A percentile compares a stretch with the other conserved stretches of the same genome.
These are phyloP conservation scores for Brachyalestes nurse DNA, from an alignment of 2,797 vertebrate genomes.

Conservation along the genomic window DNA sequence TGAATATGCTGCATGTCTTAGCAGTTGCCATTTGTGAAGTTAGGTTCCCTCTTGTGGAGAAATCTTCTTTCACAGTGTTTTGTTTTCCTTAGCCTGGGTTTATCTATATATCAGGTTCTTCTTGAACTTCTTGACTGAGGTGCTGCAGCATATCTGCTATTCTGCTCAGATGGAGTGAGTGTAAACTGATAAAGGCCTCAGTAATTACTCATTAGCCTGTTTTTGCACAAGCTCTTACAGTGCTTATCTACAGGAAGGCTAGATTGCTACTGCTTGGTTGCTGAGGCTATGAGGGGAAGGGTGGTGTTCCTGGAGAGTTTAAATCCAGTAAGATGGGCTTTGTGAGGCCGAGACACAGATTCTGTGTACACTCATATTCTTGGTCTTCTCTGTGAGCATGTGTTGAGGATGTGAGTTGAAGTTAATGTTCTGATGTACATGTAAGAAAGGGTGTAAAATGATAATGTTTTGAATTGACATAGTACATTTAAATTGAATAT, in stretches of 20 bases:
- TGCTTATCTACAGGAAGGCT: constrained; percentile 47
- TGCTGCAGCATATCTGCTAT: constrained; percentile 17
- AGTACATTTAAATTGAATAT: not conserved
- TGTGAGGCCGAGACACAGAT: not conserved
- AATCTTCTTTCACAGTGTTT: not conserved
- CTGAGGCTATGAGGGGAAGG: not conserved
- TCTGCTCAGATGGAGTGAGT: constrained; percentile 48
- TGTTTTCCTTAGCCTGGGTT: not conserved
- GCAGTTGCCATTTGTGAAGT: not conserved
- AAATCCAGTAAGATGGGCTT: not conserved
- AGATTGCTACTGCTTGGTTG: not conserved
- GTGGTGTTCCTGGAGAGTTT: not conserved
- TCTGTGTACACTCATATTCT: too few relatives aligned
- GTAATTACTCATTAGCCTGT: constrained; percentile 50
- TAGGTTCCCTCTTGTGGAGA: constrained; percentile 19
- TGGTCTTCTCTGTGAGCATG: not conserved
- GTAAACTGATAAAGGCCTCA: constrained; percentile 47
- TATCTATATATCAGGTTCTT: not conserved
- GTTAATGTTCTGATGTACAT: not conserved
- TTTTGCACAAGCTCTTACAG: constrained; percentile 36
- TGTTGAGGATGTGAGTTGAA: not conserved
- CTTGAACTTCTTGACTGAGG: not conserved
- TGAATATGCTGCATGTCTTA: not conserved
- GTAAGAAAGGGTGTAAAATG: not conserved
- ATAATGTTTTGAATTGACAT: not conserved